Conservation (phyloP, 2,888 invertebrate genomes). For the Dryadula phaetusa region DNA sequence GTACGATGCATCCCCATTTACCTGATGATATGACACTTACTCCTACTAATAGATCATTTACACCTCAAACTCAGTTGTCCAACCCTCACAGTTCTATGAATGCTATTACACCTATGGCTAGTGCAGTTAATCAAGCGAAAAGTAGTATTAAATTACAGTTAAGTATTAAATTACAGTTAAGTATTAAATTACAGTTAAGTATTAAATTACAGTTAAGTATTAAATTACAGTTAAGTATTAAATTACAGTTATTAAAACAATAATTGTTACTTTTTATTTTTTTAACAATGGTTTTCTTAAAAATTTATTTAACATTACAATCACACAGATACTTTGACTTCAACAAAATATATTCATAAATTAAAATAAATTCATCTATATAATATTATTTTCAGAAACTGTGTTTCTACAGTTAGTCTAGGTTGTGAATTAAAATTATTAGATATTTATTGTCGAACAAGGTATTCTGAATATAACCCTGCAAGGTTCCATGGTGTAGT, state of each 20-base stretch:
- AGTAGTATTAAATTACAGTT: constrained; percentile 86
- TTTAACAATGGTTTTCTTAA: no score
- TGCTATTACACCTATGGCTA: constrained; percentile 78
- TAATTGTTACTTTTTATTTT: no score
- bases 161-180: no score
- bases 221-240: no score
- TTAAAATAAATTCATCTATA: no score
- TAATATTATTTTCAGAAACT: constrained; percentile 85
- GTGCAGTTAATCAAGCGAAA: constrained; percentile 83
- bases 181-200: no score
- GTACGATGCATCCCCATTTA: constrained; percentile 32
- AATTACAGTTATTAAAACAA: no score
- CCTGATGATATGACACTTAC: constrained; percentile 71
- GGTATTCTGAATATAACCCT: constrained; percentile 94
- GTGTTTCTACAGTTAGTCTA: constrained; percentile 91
- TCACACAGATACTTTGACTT: no score
- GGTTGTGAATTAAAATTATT: constrained; percentile 89
- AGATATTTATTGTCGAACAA: constrained; percentile 90
- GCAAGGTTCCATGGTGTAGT: constrained; percentile 92
- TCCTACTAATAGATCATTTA: constrained; percentile 70
- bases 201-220: no score
- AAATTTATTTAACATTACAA: no score
- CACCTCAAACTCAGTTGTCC: constrained; percentile 66
- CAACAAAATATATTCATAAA: background rate
- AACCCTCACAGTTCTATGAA: constrained; percentile 84